Percentiles rank a stretch among this genome's conserved stretches.
phyloP scores from a whole-genome alignment of 2,113 vertebrate species.

The Oreotragus oreotragus region DNA sequence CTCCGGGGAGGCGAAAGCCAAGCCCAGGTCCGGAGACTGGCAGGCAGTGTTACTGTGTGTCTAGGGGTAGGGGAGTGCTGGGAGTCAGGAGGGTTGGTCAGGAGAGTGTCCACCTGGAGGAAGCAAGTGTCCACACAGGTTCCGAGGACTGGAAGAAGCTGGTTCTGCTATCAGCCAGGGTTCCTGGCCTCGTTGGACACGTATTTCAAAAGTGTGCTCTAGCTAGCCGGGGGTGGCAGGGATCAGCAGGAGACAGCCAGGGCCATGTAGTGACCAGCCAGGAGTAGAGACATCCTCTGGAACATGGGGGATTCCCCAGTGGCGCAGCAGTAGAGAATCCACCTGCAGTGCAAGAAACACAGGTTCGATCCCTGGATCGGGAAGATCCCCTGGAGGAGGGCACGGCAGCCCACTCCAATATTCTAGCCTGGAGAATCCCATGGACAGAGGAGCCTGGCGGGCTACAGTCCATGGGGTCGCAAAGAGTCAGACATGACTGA shows the following conservation, averaged over 20 bases:
- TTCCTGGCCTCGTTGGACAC: too few species aligned
- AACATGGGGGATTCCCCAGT: too few species aligned
- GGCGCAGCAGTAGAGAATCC: too few species aligned
- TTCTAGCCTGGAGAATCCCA: neutral
- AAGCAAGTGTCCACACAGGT: neutral
- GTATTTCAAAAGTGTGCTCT: too few species aligned
- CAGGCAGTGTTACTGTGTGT: neutral
- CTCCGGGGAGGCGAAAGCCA: rapidly evolving
- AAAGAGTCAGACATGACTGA: neutral
- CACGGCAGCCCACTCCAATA: neutral
- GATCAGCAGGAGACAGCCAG: too few species aligned
- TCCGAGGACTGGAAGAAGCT: too few species aligned
- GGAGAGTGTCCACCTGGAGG: neutral
- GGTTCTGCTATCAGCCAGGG: too few species aligned
- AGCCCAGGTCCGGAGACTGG: neutral
- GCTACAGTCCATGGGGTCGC: neutral
- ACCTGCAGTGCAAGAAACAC: neutral
- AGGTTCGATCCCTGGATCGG: neutral
- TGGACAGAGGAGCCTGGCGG: neutral
- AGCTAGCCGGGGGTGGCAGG: too few species aligned
- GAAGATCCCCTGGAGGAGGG: neutral
- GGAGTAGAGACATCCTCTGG: too few species aligned
- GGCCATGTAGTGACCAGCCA: too few species aligned
- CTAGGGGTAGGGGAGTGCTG: neutral
- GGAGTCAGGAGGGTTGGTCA: neutral